Base-by-base conservation (phyloP, 2,797 vertebrate genomes). In the Rhinella marina region DNA sequence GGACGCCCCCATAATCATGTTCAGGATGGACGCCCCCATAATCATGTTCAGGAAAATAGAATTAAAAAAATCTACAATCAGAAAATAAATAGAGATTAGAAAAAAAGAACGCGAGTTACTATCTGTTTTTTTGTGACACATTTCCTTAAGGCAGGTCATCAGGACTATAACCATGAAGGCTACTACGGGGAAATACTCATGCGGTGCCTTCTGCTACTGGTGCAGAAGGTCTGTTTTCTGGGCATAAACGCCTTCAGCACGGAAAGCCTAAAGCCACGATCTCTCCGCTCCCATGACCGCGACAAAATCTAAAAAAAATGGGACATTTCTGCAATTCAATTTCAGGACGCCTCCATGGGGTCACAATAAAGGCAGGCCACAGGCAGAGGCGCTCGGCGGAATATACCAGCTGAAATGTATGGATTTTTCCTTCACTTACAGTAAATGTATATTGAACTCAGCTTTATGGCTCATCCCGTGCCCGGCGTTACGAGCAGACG, bases 361-460 rank as follows among this genome's bases (percentile, higher is more conserved):
- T 41, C 19, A 23, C 66, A 73, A 59, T 84, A 72, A 72, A 19
- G 11, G 13, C n/a, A 41, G 41, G 41, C 41, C 41, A 41, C 41
- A 41, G 41, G 41, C 3, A 16, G 81, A 72, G 54, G 8, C 2
- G 52, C 50, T 56, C 50, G 4, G 12, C 27, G 7, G 68, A 83
- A 73, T 66, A 25, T 16, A 57, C 12, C 10, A 16, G 12, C 27
- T 64, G 79, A 82, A 75, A 77, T 85, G 72, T 87, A 87, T 87
- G 41, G 86, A 87, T 87, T 87, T 87, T 84, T 56, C 21, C 59
- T 57, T 29, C 77, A 70, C 48, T 57, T 32, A 61, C 64, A 87
- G 66, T 75, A 89, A 66, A 64, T 54, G 73, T 59, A 66, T 81
- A 88, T 75, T 82, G 83, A 86, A 13, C n/a, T 19, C 21, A 21